phyloP scores from a whole-genome alignment of 2,888 invertebrate genomes.

The Drosophila kuntzei region DNA sequence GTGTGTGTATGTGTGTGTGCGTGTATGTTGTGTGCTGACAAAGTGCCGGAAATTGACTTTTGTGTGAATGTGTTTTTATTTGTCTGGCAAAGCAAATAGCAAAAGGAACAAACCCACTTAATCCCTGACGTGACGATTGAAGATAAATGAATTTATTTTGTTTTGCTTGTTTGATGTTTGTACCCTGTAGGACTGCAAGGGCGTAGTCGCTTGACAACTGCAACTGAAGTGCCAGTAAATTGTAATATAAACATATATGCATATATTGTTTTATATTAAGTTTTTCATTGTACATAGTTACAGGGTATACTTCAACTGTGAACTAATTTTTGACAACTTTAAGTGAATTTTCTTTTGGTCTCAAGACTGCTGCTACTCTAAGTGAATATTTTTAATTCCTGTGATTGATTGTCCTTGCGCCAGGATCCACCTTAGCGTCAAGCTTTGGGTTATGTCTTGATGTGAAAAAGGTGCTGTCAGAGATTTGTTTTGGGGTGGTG shows the following conservation, averaged over 20 bases:
- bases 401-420: slow-evolving; percentile 54
- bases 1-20: background rate
- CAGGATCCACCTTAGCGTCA: slow-evolving; percentile 3
- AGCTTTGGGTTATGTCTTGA: background rate
- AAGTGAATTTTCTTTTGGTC: slow-evolving; percentile 17
- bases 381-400: slow-evolving; percentile 59
- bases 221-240: background rate
- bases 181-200: slow-evolving; percentile 1
- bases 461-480: slow-evolving; percentile 22
- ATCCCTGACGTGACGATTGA: slow-evolving; percentile 24
- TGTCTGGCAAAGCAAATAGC: slow-evolving; percentile 22
- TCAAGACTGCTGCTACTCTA: slow-evolving; percentile 17
- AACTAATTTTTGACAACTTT: background rate
- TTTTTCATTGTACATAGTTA: background rate
- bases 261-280: too few relatives aligned
- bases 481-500: background rate
- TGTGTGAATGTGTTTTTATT: slow-evolving; percentile 34
- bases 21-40: slow-evolving; percentile 13
- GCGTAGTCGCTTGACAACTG: background rate
- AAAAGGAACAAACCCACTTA: slow-evolving; percentile 23
- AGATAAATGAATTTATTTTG: slow-evolving; percentile 57
- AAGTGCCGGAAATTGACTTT: slow-evolving; percentile 52
- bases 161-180: slow-evolving; percentile 6
- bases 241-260: too few relatives aligned
- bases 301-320: slow-evolving; percentile 4